Conservation (phyloP, 2,797 vertebrate genomes). For the Myotis pilosus region DNA sequence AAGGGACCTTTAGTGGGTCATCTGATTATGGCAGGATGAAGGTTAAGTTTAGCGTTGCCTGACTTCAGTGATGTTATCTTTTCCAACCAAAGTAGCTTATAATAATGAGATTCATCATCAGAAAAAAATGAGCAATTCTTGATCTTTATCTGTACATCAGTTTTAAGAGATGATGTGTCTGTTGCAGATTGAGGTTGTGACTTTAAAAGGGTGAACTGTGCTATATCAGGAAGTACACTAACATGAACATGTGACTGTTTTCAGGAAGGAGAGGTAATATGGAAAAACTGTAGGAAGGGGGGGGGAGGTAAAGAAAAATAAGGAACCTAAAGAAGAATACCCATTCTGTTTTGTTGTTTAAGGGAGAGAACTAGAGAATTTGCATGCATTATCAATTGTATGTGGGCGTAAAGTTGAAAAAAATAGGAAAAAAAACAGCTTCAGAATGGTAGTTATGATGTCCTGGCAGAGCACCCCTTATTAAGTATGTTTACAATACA, state of each 20-base stretch:
- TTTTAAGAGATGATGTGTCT: not conserved
- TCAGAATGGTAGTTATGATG: slow-evolving; percentile 13
- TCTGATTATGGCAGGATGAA: slow-evolving; percentile 27
- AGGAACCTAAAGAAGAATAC: not conserved
- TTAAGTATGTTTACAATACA: not conserved
- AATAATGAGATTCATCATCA: slow-evolving; percentile 11
- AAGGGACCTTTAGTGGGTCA: not conserved
- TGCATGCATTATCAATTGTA: not conserved
- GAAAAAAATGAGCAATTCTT: not conserved
- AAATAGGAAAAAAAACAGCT: not conserved
- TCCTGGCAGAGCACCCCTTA: not conserved
- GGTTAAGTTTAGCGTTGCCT: slow-evolving; percentile 36
- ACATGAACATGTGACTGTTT: slow-evolving; percentile 31
- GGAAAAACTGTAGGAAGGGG: not conserved
- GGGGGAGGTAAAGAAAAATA: not conserved
- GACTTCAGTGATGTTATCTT: slow-evolving; percentile 30
- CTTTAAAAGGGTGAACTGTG: slow-evolving; percentile 31
- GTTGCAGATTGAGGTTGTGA: not conserved
- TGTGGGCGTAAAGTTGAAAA: not conserved
- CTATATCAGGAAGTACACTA: slow-evolving; percentile 15
- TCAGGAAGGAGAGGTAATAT: not conserved
- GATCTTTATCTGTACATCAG: not conserved
- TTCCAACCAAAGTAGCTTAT: not conserved
- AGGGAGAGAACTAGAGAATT: not conserved
- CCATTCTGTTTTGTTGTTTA: slow-evolving; percentile 20